Percentiles rank a stretch among this genome's conserved stretches.
These are phyloP conservation scores for Poeciliopsis presidionis DNA, from an alignment of 2,797 vertebrate species.

Conservation along the genomic window DNA sequence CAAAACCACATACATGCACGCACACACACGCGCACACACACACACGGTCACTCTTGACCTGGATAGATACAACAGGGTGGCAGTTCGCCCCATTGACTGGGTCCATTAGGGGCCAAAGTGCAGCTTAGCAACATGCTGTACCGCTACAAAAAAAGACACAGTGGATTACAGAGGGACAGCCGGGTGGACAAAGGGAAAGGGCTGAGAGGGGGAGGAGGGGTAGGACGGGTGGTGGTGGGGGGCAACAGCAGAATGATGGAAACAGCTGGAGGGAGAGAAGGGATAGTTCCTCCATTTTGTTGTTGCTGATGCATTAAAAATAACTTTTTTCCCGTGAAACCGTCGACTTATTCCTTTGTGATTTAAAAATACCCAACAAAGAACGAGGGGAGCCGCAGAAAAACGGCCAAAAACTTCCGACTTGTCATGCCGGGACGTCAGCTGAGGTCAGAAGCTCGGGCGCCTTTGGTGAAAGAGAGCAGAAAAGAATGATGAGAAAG, in stretches of 20 bases:
- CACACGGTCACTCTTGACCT: conserved; percentile 67
- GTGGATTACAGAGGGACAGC: conserved; percentile 53
- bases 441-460: conserved; percentile 17
- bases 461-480: not conserved
- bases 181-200: conserved; percentile 36
- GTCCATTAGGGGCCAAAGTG: conserved; percentile 73
- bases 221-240: not conserved
- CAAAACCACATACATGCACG: not conserved
- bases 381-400: not conserved
- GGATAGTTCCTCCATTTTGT: conserved; percentile 12
- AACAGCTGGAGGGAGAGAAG: conserved; percentile 26
- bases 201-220: conserved; percentile 4
- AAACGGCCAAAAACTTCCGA: not conserved
- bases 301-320: conserved; percentile 13
- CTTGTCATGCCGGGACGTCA: not conserved
- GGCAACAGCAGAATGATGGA: conserved; percentile 16
- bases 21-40: not conserved
- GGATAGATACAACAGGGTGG: conserved; percentile 61
- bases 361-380: not conserved
- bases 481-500: conserved; percentile 30
- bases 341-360: not conserved
- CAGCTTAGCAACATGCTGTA: conserved; percentile 59
- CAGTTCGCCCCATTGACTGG: conserved; percentile 52
- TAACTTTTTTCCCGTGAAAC: not conserved
- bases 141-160: conserved; percentile 53